Evolutionary conservation across 2,113 vertebrate genomes (phyloP).

Genomic region (Motacilla alba): DNA sequence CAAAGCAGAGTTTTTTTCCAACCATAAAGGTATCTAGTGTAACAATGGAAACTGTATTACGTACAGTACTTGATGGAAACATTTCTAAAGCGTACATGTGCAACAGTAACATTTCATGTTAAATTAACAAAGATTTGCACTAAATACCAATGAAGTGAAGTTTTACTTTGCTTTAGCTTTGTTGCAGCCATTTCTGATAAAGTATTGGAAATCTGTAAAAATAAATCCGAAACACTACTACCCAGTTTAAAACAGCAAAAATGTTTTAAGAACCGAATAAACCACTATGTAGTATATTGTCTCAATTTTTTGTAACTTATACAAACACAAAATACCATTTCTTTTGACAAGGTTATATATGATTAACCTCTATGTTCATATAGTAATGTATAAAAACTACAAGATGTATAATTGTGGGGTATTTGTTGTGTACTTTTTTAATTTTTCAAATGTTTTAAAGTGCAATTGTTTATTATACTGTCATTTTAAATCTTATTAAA

Average conservation of each 20-base stretch:
- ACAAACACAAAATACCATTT: constrained; percentile 48
- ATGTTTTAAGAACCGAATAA: constrained; percentile 52
- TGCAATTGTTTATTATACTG: constrained; percentile 84
- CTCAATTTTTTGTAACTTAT: constrained; percentile 59
- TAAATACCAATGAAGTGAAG: constrained; percentile 75
- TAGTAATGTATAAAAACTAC: constrained; percentile 69
- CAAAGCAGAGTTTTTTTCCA: constrained; percentile 13
- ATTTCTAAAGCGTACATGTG: constrained; percentile 46
- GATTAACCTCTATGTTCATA: constrained; percentile 73
- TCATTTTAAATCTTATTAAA: constrained; percentile 77
- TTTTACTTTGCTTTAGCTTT: constrained; percentile 73
- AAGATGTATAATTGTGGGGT: constrained; percentile 71
- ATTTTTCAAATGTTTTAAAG: constrained; percentile 80
- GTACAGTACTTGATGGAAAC: constrained; percentile 35
- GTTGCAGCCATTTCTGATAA: constrained; percentile 60
- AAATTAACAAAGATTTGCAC: constrained; percentile 70
- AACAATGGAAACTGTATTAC: constrained; percentile 16
- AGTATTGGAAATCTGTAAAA: constrained; percentile 60
- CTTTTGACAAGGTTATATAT: constrained; percentile 65
- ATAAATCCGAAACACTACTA: not conserved
- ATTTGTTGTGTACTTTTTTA: constrained; percentile 81
- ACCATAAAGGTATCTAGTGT: constrained; percentile 40
- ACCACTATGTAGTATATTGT: constrained; percentile 63
- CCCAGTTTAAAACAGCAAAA: constrained; percentile 31
- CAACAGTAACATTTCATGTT: constrained; percentile 62